phyloP scores from a whole-genome alignment of 2,113 vertebrate species.

The Chauna torquata region DNA sequence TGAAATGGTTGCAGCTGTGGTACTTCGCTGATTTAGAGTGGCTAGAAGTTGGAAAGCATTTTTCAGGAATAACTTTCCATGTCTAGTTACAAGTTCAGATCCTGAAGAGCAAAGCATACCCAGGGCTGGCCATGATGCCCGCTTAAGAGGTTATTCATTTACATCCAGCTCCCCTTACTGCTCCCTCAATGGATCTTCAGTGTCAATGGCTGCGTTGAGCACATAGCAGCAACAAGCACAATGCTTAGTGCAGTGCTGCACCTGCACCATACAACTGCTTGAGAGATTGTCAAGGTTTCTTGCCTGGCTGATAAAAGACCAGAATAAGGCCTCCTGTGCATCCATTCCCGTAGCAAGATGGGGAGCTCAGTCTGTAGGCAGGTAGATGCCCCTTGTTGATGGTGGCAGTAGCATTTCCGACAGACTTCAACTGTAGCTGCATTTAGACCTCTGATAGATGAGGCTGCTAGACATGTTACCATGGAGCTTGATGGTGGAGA shows the following conservation, averaged over 20 bases:
- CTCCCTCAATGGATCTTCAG: not conserved
- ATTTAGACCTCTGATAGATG: not conserved
- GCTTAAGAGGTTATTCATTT: not conserved
- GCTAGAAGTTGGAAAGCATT: not conserved
- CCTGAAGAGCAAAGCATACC: not conserved
- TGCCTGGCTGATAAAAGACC: not conserved
- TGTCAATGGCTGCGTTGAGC: accelerated
- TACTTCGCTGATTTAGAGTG: not conserved
- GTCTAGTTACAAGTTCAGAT: not conserved
- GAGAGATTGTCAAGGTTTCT: not conserved
- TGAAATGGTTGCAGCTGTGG: not conserved
- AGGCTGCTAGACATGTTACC: not conserved
- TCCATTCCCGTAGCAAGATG: not conserved
- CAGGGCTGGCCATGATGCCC: not conserved
- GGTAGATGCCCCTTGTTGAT: not conserved
- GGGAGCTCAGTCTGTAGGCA: not conserved
- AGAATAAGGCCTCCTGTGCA: not conserved
- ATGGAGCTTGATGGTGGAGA: not conserved
- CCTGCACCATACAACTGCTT: not conserved
- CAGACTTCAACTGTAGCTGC: not conserved
- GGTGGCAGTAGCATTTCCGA: not conserved
- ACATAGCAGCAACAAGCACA: not conserved
- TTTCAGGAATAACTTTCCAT: not conserved
- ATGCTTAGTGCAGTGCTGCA: not conserved
- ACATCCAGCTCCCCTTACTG: not conserved